These are phyloP conservation scores for Abscondita cerata DNA, from an alignment of 2,888 invertebrate genomes.

Conservation along the genomic window DNA sequence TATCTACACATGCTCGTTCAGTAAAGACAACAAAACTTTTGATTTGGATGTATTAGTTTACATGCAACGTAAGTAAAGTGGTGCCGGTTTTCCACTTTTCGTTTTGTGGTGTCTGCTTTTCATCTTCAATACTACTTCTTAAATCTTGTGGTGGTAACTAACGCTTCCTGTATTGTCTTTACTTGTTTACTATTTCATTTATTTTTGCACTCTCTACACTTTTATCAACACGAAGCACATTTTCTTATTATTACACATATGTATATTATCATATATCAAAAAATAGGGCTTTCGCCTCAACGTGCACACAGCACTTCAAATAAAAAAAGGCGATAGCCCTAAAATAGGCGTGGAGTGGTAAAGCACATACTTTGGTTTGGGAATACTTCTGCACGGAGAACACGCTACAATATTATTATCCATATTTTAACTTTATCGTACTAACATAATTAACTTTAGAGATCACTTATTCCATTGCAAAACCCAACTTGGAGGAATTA, in stretches of 20 bases:
- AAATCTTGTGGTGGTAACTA: constrained; percentile 38
- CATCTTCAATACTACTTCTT: constrained; percentile 9
- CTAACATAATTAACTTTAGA: no score
- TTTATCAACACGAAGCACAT: not conserved
- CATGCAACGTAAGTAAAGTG: constrained; percentile 43
- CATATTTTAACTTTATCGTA: constrained; percentile 8
- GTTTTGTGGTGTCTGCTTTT: constrained; percentile 15
- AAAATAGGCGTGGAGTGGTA: no score
- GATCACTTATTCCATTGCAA: constrained; percentile 36
- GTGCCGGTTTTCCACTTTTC: constrained; percentile 12
- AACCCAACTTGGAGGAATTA: constrained; percentile 36
- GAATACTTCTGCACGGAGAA: no score
- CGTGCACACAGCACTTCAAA: no score
- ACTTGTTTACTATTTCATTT: not conserved
- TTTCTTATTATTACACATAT: not conserved
- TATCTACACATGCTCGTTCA: constrained; percentile 49
- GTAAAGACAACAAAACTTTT: constrained; percentile 31
- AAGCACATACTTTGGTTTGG: no score
- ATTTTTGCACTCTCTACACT: not conserved
- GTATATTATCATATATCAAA: not conserved
- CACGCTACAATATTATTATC: no score
- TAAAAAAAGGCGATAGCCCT: no score
- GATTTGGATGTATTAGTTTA: constrained; percentile 32
- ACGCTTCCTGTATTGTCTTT: constrained; percentile 28
- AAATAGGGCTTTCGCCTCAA: no score